These are phyloP conservation scores for Henricia sp. DNA, from an alignment of 53 echinoderm and acorn worm genomes.

Conservation along the genomic window DNA sequence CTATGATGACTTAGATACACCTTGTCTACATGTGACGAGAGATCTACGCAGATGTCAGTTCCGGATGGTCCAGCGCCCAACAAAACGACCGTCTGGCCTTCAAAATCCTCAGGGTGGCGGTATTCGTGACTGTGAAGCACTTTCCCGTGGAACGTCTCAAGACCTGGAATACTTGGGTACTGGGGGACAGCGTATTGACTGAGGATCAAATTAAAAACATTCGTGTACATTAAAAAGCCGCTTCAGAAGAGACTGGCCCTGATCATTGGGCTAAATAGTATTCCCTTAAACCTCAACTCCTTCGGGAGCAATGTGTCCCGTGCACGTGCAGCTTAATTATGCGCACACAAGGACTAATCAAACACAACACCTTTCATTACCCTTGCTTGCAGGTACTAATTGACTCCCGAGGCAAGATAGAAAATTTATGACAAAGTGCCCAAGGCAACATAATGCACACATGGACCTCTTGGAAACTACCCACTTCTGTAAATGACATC, in stretches of 20 bases:
- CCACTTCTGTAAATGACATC: too few relatives aligned
- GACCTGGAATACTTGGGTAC: constrained; percentile 70
- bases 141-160: constrained; percentile 74
- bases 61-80: constrained; percentile 87
- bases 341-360: too few relatives aligned
- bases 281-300: too few relatives aligned
- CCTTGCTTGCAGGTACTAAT: too few relatives aligned
- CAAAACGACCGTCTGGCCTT: constrained; percentile 67
- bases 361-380: too few relatives aligned
- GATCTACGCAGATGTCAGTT: constrained; percentile 72
- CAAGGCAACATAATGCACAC: too few relatives aligned
- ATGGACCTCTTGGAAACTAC: too few relatives aligned
- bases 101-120: constrained; percentile 73
- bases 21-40: constrained; percentile 54
- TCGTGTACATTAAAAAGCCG: background rate
- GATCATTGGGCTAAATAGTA: background rate
- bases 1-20: constrained; percentile 76
- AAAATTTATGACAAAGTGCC: too few relatives aligned
- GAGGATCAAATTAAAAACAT: constrained; percentile 27
- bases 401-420: too few relatives aligned
- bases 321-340: too few relatives aligned
- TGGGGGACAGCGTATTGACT: constrained; percentile 84
- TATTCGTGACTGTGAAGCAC: constrained; percentile 90
- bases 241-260: background rate
- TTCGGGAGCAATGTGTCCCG: too few relatives aligned